A percentile compares a stretch with the other conserved stretches of the same genome.
phyloP scores from a whole-genome alignment of 2,113 vertebrate genomes.

The Heptranchias perlo region DNA sequence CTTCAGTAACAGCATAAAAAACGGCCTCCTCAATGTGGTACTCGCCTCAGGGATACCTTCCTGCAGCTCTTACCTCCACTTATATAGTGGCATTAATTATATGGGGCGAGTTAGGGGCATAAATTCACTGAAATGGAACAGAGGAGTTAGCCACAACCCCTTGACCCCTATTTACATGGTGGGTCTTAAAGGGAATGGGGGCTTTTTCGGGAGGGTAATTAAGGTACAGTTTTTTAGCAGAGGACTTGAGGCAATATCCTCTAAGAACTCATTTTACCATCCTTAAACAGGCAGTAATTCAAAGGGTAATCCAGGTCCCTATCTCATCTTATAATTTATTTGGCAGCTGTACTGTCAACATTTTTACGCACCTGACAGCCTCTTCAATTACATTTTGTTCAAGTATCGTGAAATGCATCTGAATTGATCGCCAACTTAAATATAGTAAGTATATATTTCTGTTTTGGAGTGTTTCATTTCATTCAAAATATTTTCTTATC shows the following conservation, averaged over 20 bases:
- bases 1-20: not conserved
- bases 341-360: not conserved
- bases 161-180: not conserved
- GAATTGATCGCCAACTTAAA: no score
- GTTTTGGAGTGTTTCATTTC: no score
- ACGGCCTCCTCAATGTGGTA: not conserved
- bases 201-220: not conserved
- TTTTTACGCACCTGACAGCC: no score
- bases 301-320: not conserved
- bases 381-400: no score
- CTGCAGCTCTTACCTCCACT: no score
- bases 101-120: no score
- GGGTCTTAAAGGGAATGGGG: not conserved
- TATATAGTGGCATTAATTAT: no score
- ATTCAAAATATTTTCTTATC: no score
- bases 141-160: not conserved
- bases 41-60: no score
- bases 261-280: not conserved
- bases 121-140: not conserved
- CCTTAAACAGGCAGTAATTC: not conserved
- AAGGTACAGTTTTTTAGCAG: not conserved
- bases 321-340: not conserved
- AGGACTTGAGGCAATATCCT: not conserved
- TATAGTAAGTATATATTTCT: no score
- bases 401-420: no score